phyloP scores from a whole-genome alignment of 1,140 invertebrate genomes.

The Dendrolimus kikuchii region DNA sequence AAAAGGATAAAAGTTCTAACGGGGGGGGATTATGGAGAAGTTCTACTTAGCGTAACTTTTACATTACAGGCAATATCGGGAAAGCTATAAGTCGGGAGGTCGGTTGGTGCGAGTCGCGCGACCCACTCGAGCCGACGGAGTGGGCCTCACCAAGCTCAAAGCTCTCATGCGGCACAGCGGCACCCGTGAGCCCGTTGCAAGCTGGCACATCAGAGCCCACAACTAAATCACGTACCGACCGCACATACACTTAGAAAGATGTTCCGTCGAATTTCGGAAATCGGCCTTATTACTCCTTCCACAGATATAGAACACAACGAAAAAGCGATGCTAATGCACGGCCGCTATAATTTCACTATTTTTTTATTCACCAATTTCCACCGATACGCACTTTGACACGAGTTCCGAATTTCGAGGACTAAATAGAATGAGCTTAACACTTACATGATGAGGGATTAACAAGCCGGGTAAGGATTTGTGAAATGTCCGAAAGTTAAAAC shows the following conservation, averaged over 20 bases:
- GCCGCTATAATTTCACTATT: conserved; percentile 39
- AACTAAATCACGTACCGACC: conserved; percentile 30
- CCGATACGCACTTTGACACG: conserved; percentile 56
- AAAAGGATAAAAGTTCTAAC: conserved; percentile 33
- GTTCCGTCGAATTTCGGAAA: conserved; percentile 66
- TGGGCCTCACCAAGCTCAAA: conserved; percentile 42
- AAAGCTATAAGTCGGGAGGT: conserved; percentile 34
- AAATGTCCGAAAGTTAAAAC: conserved; percentile 65
- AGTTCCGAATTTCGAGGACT: conserved; percentile 64
- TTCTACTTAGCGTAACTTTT: conserved; percentile 47
- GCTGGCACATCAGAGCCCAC: conserved; percentile 23
- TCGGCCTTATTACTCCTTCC: conserved; percentile 35
- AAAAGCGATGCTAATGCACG: conserved; percentile 15
- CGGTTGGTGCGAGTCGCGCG: conserved; percentile 26
- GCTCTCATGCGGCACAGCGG: conserved; percentile 44
- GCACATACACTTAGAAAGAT: conserved; percentile 38
- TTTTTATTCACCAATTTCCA: conserved; percentile 63
- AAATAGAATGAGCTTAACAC: conserved; percentile 64
- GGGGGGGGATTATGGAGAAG: conserved; percentile 33
- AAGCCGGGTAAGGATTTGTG: conserved; percentile 63
- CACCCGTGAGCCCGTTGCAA: conserved; percentile 36
- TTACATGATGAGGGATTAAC: conserved; percentile 70
- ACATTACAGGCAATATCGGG: conserved; percentile 41
- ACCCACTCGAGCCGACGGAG: conserved; percentile 28
- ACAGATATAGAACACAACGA: conserved; percentile 39